Conservation (phyloP, 2,888 invertebrate species). For the Perizoma flavofasciatum region DNA sequence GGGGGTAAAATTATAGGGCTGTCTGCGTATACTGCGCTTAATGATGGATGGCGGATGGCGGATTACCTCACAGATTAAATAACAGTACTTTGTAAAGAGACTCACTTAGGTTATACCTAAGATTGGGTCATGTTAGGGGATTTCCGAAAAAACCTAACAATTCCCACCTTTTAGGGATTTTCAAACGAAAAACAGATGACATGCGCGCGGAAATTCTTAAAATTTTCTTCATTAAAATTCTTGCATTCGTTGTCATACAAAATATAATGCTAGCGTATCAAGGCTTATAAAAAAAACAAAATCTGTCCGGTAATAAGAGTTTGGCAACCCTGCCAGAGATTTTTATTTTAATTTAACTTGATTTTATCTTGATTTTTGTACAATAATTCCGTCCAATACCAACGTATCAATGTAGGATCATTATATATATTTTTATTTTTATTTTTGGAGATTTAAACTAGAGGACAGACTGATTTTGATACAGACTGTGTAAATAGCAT, state of each 20-base stretch:
- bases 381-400: not conserved
- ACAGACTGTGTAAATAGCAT: too few species aligned
- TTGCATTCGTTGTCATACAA: too few species aligned
- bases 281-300: too few species aligned
- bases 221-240: too few species aligned
- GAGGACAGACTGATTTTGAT: too few species aligned
- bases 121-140: not conserved
- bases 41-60: conserved; percentile 73
- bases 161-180: not conserved
- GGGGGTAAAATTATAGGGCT: conserved; percentile 77
- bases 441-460: too few species aligned
- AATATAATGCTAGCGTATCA: too few species aligned
- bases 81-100: conserved; percentile 45
- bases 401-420: too few species aligned
- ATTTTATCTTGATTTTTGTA: conserved; percentile 17
- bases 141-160: not conserved
- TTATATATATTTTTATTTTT: too few species aligned
- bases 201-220: too few species aligned
- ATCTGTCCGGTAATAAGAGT: conserved; percentile 55
- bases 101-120: not conserved
- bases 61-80: conserved; percentile 29
- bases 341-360: conserved; percentile 47
- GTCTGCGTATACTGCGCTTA: conserved; percentile 64
- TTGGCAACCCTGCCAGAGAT: conserved; percentile 64
- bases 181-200: too few species aligned